phyloP scores from a whole-genome alignment of 2,113 vertebrate genomes.

The Bubalus kerabau region DNA sequence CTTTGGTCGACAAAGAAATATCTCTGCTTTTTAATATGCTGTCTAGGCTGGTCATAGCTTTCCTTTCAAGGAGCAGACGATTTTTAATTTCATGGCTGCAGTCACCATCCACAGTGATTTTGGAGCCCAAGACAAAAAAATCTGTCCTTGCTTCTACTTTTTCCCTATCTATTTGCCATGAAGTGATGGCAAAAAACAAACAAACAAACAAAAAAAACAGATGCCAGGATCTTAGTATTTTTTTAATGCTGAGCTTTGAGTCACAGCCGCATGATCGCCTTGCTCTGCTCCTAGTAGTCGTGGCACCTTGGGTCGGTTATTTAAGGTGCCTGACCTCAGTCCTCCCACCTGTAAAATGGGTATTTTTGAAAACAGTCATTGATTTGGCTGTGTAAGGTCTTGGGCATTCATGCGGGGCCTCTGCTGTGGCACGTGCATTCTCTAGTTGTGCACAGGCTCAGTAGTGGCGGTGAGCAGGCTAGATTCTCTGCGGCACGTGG shows the following conservation, averaged over 20 bases:
- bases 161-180: background rate
- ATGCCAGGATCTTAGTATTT: background rate
- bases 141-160: background rate
- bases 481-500: background rate
- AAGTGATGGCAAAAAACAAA: background rate
- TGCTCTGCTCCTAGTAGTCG: background rate
- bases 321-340: background rate
- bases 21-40: background rate
- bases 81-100: background rate
- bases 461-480: background rate
- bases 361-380: accelerated
- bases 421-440: background rate
- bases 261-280: background rate
- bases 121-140: background rate
- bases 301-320: background rate
- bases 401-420: accelerated
- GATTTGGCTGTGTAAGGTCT: background rate
- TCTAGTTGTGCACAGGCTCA: background rate
- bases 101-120: background rate
- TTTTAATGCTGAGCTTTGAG: background rate
- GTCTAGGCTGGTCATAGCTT: background rate
- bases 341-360: background rate
- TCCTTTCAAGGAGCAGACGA: background rate
- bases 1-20: background rate
- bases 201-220: background rate